Base-by-base conservation (phyloP, 2,888 invertebrate species). In the Hirtodrosophila duncani region DNA sequence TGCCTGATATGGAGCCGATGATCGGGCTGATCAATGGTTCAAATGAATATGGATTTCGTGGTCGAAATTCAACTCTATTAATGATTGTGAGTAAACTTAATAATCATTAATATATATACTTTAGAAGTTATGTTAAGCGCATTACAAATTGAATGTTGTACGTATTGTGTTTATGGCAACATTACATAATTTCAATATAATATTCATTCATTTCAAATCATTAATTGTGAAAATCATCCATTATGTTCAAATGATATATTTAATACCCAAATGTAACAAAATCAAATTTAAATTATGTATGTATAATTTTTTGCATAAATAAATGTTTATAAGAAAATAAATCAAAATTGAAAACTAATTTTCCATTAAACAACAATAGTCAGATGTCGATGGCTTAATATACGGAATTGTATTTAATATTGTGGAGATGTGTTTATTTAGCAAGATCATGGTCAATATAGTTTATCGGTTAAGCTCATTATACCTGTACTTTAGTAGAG, bases 271-370 rank as follows among this genome's bases (percentile, higher is more conserved):
- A 24, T 63, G 58, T 57, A 61, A 64, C 49, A 68, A 49, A 55
- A 65, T 41, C 30, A 58, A 65, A 52, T 42, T n/a, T 43, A 61
- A 69, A 60, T 68, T 72, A 64, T 70, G 14, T 36, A 36, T 21
- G 60, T 63, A 70, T 61, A 70, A 71, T 74, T 71, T 77, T 75
- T 80, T 77, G 56, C 69, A 65, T 59, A 72, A 79, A 80, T 82
- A 78, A 77, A 78, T 72, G 78, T 78, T 82, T 67, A 62, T 69
- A 78, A 62, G 67, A 62, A 60, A 42, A 27, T 26, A 34, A n/a
- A n/a, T n/a, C n/a, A 48, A 60, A 52, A 43, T 8, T 3, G 2
- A 26, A 6, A n/a, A 13, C 2, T 8, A 5, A 30, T 16, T 10
- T 21, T 10, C 3, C 14, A 21, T 41, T 20, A 0, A 16, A 37